Evolutionary conservation across 2,797 vertebrate species (phyloP), one percentile per base, ranked within the genome.

Genomic region (Picus viridis): DNA sequence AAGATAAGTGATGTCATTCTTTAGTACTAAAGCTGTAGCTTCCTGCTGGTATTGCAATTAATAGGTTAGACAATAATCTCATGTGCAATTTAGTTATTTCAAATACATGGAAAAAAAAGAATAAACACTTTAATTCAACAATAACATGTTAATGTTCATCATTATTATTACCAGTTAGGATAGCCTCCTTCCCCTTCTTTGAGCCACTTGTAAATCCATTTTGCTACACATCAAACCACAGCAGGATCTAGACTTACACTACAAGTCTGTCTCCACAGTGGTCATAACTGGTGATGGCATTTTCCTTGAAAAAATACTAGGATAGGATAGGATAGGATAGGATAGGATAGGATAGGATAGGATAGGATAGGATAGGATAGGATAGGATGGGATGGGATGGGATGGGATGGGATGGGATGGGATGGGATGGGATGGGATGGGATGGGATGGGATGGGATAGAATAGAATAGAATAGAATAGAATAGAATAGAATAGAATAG

Each of bases 41-140:
- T 86, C 22, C 45, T 32, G 81, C 83, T 82, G 19, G 88, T 92
- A 67, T 84, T 91, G 29, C 68, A 83, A 78, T 24, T 32, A 85
- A 73, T 9, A 89, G 36, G 84, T 61, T 51, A 84, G 64, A 82
- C 20, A 82, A 39, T 23, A 86, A 81, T 67, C 63, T 53, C 70
- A 74, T 36, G 39, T 56, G 47, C 77, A 16, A 17, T 83, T 79
- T 54, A 57, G 34, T 56, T 86, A 78, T 83, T 88, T 95, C 53
- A 70, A 89, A 88, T 16, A n/a, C 0, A 1, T 62, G 30, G 19
- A 82, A 94, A 92, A 86, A 78, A 91, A 86, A 74, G 5, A 71
- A 43, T 32, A 74, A 34, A 41, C 6, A 62, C 32, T 88, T 81
- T 69, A 79, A 86, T 79, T 90, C 71, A 71, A 88, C 30, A 78